Conservation (phyloP, 1,140 invertebrate species). For the Papilio aristodemus region DNA sequence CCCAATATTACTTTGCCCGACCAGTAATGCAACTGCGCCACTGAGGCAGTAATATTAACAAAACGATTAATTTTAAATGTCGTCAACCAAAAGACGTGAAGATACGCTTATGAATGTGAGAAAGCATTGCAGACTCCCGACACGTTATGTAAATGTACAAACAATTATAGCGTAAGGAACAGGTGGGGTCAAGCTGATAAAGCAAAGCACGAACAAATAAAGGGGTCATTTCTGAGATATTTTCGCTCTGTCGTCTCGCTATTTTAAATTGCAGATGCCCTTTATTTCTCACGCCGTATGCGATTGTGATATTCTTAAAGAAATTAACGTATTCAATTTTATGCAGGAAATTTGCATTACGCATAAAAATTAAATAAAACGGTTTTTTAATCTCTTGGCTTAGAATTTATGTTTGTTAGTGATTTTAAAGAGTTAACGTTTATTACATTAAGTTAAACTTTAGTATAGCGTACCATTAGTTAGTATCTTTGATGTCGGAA, state of each 20-base stretch:
- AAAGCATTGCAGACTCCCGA: constrained; percentile 45
- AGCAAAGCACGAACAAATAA: no score
- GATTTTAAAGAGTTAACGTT: background rate
- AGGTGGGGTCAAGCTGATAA: constrained; percentile 57
- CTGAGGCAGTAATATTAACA: no score
- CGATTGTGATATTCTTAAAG: constrained; percentile 10
- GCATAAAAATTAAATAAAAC: constrained; percentile 25
- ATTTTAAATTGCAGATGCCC: constrained; percentile 49
- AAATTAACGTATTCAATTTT: constrained; percentile 15
- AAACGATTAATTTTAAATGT: background rate
- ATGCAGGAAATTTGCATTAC: constrained; percentile 27
- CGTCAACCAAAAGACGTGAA: background rate
- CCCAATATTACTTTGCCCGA: no score
- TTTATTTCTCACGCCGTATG: constrained; percentile 48
- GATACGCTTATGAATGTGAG: constrained; percentile 43
- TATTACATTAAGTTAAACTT: background rate
- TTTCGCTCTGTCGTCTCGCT: constrained; percentile 22
- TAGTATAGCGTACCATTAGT: no score
- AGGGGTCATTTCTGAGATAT: constrained; percentile 47
- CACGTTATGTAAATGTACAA: constrained; percentile 41
- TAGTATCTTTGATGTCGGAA: no score
- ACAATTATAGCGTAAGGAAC: constrained; percentile 51
- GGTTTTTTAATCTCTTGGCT: background rate
- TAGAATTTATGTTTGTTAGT: background rate
- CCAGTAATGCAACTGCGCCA: no score